Percentiles rank a stretch among this genome's conserved stretches.
Evolutionary conservation across 2,888 invertebrate genomes (phyloP).

Genomic region (Aphrophora alni): DNA sequence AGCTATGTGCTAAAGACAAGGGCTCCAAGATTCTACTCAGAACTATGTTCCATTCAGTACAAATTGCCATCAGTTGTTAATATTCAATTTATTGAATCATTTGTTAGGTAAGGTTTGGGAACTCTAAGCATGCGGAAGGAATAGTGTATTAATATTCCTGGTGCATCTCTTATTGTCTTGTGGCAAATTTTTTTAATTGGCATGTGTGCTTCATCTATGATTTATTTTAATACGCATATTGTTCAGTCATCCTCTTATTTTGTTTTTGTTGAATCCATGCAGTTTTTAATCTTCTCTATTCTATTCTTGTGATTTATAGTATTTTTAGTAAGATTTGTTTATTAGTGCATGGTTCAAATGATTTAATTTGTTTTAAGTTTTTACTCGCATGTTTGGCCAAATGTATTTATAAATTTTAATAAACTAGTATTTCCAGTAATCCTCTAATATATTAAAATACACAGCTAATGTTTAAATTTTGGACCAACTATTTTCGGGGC

Average conservation of each 20-base stretch:
- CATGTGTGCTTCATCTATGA: constrained; percentile 1
- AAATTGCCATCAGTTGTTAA: constrained; percentile 57
- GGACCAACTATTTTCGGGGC: no score
- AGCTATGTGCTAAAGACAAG: constrained; percentile 66
- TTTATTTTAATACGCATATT: constrained; percentile 29
- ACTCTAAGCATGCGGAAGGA: neutral
- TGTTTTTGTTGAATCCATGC: neutral
- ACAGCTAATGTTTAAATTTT: no score
- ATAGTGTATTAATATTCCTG: neutral
- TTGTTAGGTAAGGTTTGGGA: constrained; percentile 56
- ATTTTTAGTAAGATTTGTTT: neutral
- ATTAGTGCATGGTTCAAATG: neutral
- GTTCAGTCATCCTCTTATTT: constrained; percentile 3
- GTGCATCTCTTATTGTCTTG: constrained; percentile 6
- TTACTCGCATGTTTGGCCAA: no score
- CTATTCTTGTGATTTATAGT: neutral
- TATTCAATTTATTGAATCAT: constrained; percentile 54
- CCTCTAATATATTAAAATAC: no score
- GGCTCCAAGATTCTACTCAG: constrained; percentile 64
- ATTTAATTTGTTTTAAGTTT: neutral
- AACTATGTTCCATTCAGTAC: constrained; percentile 58
- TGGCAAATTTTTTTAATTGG: neutral
- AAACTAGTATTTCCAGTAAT: no score
- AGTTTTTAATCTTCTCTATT: no score
- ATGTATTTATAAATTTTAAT: no score